Conservation (phyloP, 1,140 invertebrate species). For the Dreissena rostriformis region DNA sequence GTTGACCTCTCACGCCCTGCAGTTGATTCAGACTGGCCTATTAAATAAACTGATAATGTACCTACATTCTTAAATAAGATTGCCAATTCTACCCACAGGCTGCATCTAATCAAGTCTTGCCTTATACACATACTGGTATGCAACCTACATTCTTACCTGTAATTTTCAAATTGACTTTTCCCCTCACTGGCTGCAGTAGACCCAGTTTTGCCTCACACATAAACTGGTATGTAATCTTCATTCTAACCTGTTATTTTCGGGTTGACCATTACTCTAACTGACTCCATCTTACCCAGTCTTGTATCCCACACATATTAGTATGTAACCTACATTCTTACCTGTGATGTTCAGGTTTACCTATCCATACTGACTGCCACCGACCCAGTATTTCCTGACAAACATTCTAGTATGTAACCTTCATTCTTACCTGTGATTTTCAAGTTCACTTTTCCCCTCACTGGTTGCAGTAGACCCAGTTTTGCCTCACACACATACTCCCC, state of each 20-base stretch:
- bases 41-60: conserved; percentile 19
- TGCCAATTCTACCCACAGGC: not conserved
- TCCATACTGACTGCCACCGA: not conserved
- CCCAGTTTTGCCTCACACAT: conserved; percentile 14
- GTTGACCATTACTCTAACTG: not conserved
- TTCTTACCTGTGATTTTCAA: conserved; percentile 32
- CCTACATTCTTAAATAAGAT: not conserved
- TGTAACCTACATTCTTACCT: not conserved
- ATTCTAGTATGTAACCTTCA: not conserved
- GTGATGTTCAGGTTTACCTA: not conserved
- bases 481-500: conserved; percentile 35
- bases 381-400: not conserved
- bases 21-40: not conserved
- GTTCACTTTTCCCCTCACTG: not conserved
- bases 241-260: not conserved
- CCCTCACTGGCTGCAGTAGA: not conserved
- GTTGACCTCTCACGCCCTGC: no score
- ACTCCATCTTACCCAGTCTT: not conserved
- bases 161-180: not conserved
- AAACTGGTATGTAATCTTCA: not conserved
- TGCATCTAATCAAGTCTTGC: not conserved
- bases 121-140: not conserved
- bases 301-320: not conserved
- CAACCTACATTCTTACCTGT: not conserved
- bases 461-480: not conserved